A percentile compares a stretch with the other conserved stretches of the same genome.
Evolutionary conservation across 2,888 invertebrate genomes (phyloP).

Genomic region (Julus scandinavius): DNA sequence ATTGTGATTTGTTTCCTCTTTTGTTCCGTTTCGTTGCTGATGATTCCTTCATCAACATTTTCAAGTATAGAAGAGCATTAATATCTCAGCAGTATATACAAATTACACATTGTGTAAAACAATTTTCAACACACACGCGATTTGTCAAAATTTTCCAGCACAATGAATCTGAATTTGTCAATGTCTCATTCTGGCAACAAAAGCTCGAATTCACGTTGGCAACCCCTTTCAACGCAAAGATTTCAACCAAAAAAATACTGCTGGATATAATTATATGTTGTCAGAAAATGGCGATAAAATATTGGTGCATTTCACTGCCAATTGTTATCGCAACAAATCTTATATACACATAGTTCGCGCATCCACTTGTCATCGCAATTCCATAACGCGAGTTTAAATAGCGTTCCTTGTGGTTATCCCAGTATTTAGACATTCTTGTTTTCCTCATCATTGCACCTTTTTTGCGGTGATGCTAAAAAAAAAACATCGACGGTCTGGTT

Average conservation of each 20-base stretch:
- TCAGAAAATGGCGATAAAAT: constrained; percentile 24
- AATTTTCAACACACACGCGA: not conserved
- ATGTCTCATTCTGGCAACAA: constrained; percentile 13
- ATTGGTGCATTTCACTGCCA: not conserved
- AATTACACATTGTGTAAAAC: not conserved
- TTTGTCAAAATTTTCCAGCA: not conserved
- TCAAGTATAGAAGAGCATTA: not conserved
- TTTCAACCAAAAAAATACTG: not conserved
- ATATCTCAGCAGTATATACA: not conserved
- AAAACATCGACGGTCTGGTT: too few species aligned
- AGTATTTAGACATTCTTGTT: constrained; percentile 2
- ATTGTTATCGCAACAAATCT: constrained; percentile 20
- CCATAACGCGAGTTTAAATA: not conserved
- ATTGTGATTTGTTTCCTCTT: too few species aligned
- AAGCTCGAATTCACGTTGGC: not conserved
- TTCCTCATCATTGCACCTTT: constrained; percentile 27
- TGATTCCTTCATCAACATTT: not conserved
- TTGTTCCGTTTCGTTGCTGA: not conserved
- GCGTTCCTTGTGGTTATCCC: not conserved
- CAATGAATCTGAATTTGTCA: constrained; percentile 24
- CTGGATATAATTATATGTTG: constrained; percentile 1
- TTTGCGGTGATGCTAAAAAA: not conserved
- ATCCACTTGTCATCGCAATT: not conserved
- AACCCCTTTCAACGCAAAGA: constrained; percentile 19
- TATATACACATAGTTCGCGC: not conserved